phyloP scores from a whole-genome alignment of 2,113 vertebrate species.

The Azemiops feae region DNA sequence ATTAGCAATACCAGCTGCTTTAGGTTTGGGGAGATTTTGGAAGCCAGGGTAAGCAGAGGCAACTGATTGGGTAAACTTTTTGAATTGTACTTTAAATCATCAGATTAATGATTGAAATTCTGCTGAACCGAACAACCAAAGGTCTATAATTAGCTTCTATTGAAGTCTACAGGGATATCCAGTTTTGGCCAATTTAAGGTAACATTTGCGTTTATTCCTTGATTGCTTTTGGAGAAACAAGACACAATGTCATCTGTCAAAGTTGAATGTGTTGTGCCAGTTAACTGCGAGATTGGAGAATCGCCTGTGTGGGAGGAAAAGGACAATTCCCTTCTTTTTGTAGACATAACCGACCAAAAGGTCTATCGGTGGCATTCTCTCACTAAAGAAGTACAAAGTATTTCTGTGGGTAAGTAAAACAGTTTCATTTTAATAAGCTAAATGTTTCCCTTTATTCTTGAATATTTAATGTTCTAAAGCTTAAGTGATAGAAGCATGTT shows the following conservation, averaged over 20 bases:
- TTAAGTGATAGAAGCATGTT: neutral
- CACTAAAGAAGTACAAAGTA: slow-evolving; percentile 65
- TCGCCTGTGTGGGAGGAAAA: slow-evolving; percentile 90
- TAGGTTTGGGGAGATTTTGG: neutral
- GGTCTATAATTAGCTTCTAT: neutral
- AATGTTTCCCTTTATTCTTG: neutral
- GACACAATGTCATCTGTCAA: slow-evolving; percentile 80
- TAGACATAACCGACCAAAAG: slow-evolving; percentile 80
- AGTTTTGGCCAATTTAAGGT: neutral
- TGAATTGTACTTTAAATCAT: neutral
- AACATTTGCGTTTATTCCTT: neutral
- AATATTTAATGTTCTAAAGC: neutral
- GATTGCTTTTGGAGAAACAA: neutral
- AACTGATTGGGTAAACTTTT: neutral
- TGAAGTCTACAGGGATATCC: neutral
- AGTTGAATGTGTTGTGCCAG: slow-evolving; percentile 75
- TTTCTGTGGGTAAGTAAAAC: slow-evolving; percentile 75
- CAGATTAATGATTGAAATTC: neutral
- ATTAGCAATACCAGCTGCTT: slow-evolving; percentile 1
- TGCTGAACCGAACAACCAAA: neutral
- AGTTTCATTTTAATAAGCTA: neutral
- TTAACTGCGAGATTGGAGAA: slow-evolving; percentile 75
- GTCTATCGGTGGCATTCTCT: slow-evolving; percentile 80
- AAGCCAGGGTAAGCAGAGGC: neutral
- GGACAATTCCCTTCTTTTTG: slow-evolving; percentile 77